A percentile compares a stretch with the other conserved stretches of the same genome.
Evolutionary conservation across 1,140 invertebrate genomes (phyloP).

Genomic region (Laupala kohalensis): DNA sequence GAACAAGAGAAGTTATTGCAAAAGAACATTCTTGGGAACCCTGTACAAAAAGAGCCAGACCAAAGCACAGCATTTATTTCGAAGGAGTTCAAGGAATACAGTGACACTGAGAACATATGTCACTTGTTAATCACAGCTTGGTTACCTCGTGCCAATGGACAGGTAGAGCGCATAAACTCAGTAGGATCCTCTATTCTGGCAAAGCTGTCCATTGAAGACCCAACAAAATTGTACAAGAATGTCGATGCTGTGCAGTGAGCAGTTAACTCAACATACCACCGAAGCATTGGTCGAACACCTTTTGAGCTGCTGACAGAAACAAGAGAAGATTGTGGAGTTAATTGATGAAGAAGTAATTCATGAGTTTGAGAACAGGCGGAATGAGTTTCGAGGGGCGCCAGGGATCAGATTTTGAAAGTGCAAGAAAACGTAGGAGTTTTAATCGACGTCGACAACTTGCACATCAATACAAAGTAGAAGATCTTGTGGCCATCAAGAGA

Average conservation of each 20-base stretch:
- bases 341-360: background rate
- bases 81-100: too few relatives aligned
- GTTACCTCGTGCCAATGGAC: background rate
- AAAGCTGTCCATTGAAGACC: too few relatives aligned
- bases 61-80: background rate
- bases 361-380: background rate
- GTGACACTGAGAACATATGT: too few relatives aligned
- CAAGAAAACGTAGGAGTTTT: background rate
- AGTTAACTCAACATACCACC: conserved; percentile 8
- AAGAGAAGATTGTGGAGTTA: background rate
- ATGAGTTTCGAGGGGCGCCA: background rate
- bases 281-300: conserved; percentile 12
- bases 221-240: conserved; percentile 8
- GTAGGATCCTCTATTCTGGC: too few relatives aligned
- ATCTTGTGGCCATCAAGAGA: background rate
- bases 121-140: too few relatives aligned
- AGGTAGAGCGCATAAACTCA: background rate
- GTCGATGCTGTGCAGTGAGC: conserved; percentile 10
- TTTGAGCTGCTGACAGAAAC: conserved; percentile 14
- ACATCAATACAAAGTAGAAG: background rate
- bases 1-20: background rate
- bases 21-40: background rate
- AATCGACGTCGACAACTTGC: background rate
- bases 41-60: background rate
- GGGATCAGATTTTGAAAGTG: background rate